Evolutionary conservation across 1,140 invertebrate genomes (phyloP).

Genomic region (Brachionus paranguensis): DNA sequence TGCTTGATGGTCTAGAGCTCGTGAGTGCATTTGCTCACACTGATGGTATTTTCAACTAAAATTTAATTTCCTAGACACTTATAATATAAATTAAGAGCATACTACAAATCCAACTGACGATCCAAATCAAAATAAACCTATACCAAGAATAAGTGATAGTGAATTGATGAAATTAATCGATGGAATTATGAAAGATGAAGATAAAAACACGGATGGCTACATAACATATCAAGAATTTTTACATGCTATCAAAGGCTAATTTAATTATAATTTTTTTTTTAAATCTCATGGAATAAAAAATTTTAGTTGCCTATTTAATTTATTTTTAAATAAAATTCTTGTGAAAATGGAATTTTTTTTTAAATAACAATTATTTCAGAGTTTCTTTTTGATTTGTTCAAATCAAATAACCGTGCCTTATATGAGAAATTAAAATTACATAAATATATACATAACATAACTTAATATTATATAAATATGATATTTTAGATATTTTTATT

Average conservation of each 20-base stretch:
- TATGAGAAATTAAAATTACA: too few species aligned
- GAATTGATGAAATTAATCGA: constrained; percentile 24
- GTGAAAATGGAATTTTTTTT: not conserved
- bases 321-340: not conserved
- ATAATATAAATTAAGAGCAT: not conserved
- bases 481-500: too few species aligned
- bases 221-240: constrained; percentile 40
- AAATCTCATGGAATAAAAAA: not conserved
- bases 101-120: not conserved
- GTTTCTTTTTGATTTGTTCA: not conserved
- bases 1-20: constrained; percentile 33
- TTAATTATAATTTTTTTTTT: not conserved
- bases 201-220: constrained; percentile 35
- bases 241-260: constrained; percentile 31
- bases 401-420: not conserved
- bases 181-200: constrained; percentile 39
- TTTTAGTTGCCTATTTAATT: not conserved
- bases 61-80: not conserved
- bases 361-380: not conserved
- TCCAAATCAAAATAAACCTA: not conserved
- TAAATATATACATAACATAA: too few species aligned
- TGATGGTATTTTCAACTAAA: not conserved
- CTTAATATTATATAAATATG: too few species aligned
- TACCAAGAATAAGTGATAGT: not conserved
- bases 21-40: constrained; percentile 35